Evolutionary conservation across 37 sponge, comb jelly and placozoan genomes (phyloP).

Genomic region (Geodia barretti): DNA sequence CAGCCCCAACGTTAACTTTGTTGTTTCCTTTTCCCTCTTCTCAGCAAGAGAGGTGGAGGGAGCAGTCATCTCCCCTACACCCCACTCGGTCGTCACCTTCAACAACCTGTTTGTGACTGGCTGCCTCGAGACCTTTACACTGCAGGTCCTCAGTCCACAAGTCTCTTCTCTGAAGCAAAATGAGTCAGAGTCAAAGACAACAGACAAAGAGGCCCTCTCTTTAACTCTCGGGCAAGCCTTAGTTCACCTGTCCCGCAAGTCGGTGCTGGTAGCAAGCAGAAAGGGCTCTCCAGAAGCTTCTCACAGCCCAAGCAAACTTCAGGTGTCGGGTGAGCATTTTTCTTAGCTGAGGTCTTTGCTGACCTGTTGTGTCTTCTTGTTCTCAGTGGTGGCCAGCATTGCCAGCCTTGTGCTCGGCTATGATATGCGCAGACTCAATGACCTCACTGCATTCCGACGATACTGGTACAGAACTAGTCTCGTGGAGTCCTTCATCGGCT

Average conservation of each 20-base stretch:
- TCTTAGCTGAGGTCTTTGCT: no score
- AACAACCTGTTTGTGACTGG: slow-evolving; percentile 76
- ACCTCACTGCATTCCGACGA: slow-evolving; percentile 82
- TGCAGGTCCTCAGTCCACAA: slow-evolving; percentile 48
- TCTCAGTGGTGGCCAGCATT: slow-evolving; percentile 52
- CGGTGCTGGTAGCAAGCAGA: no score
- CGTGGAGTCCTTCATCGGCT: slow-evolving; percentile 75
- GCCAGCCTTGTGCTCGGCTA: slow-evolving; percentile 75
- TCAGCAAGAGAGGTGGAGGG: slow-evolving; percentile 18
- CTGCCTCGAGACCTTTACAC: slow-evolving; percentile 61
- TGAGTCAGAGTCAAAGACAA: background rate
- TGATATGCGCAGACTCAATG: slow-evolving; percentile 84
- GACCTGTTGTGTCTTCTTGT: no score
- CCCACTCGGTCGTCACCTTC: slow-evolving; percentile 14
- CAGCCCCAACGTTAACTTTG: slow-evolving; percentile 76
- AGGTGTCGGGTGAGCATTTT: no score
- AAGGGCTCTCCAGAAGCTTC: no score
- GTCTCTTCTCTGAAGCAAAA: slow-evolving; percentile 14
- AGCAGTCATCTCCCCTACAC: background rate
- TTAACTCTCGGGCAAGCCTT: slow-evolving; percentile 72
- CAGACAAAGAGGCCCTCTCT: slow-evolving; percentile 56
- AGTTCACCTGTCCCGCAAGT: slow-evolving; percentile 66
- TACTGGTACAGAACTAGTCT: slow-evolving; percentile 85
- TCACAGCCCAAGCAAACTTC: slow-evolving; percentile 49
- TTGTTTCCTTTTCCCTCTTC: slow-evolving; percentile 79